These are phyloP conservation scores for Epistrophella euchroma DNA, from an alignment of 2,888 invertebrate genomes.

Conservation along the genomic window DNA sequence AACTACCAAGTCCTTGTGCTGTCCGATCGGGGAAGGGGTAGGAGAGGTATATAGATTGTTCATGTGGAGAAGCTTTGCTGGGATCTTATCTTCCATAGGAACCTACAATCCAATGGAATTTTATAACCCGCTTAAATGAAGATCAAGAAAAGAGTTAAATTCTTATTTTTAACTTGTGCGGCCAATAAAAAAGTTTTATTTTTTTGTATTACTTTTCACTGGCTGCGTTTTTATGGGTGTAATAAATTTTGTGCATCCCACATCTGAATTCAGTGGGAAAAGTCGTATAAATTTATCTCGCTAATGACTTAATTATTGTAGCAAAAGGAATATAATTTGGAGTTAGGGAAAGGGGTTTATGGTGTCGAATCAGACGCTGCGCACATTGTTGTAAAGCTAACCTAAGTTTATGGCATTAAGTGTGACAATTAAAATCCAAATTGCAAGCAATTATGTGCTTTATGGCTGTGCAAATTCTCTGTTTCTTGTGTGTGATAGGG, in stretches of 20 bases:
- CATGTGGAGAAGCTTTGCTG: neutral
- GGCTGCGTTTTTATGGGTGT: slow-evolving; percentile 14
- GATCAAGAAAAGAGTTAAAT: slow-evolving; percentile 1
- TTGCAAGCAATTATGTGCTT: slow-evolving; percentile 48
- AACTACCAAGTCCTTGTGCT: slow-evolving; percentile 14
- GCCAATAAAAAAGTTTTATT: slow-evolving; percentile 50
- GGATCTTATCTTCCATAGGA: slow-evolving; percentile 6
- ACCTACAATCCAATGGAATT: neutral
- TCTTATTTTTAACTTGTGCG: slow-evolving; percentile 58
- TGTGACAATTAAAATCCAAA: slow-evolving; percentile 63
- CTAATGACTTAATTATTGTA: slow-evolving; percentile 70
- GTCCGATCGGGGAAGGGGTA: rapidly evolving
- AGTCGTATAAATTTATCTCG: slow-evolving; percentile 66
- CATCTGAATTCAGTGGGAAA: slow-evolving; percentile 32
- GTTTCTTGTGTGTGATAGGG: neutral
- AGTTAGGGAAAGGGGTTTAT: neutral
- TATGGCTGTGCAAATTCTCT: slow-evolving; percentile 10
- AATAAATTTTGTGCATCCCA: slow-evolving; percentile 55
- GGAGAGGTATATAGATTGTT: neutral
- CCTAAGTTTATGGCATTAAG: slow-evolving; percentile 65
- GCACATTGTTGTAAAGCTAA: neutral
- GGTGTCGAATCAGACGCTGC: slow-evolving; percentile 32
- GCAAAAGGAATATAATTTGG: neutral
- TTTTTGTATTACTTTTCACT: slow-evolving; percentile 34
- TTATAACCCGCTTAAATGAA: neutral